Evolutionary conservation across 30 jellyfish, hydroid and myxozoan species (phyloP).

Genomic region (Hydra vulgaris): DNA sequence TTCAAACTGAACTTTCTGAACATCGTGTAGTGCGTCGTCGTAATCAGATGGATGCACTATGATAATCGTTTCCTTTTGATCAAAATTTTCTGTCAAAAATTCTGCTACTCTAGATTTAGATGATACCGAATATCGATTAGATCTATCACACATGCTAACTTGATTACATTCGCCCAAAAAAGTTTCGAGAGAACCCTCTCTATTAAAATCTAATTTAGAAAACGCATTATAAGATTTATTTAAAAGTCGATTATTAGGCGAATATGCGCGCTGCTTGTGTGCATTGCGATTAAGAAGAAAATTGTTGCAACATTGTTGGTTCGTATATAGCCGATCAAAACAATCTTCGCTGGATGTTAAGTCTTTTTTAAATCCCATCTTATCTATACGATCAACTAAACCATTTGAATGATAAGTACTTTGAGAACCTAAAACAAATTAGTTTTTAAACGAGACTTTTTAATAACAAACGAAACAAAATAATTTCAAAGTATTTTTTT

Average conservation of each 20-base stretch:
- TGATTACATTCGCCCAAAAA: background rate
- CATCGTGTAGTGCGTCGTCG: background rate
- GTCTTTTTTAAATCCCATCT: no score
- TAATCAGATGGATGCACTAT: constrained; percentile 26
- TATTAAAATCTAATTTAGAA: background rate
- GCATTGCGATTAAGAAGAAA: background rate
- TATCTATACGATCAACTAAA: background rate
- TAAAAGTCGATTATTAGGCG: constrained; percentile 18
- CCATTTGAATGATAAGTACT: no score
- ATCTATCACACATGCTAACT: background rate
- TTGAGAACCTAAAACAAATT: no score
- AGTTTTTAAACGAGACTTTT: no score
- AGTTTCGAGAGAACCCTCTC: background rate
- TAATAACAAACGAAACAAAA: no score
- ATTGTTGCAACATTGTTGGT: background rate
- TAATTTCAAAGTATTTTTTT: background rate
- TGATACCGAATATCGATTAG: background rate
- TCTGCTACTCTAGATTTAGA: constrained; percentile 1
- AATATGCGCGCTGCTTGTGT: constrained; percentile 10
- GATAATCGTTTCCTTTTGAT: constrained; percentile 4
- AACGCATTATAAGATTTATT: background rate
- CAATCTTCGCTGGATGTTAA: background rate
- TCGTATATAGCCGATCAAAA: background rate
- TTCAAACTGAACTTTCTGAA: background rate
- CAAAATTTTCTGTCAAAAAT: background rate